Conservation (phyloP, 2,113 vertebrate species). For the Mus spicilegus region DNA sequence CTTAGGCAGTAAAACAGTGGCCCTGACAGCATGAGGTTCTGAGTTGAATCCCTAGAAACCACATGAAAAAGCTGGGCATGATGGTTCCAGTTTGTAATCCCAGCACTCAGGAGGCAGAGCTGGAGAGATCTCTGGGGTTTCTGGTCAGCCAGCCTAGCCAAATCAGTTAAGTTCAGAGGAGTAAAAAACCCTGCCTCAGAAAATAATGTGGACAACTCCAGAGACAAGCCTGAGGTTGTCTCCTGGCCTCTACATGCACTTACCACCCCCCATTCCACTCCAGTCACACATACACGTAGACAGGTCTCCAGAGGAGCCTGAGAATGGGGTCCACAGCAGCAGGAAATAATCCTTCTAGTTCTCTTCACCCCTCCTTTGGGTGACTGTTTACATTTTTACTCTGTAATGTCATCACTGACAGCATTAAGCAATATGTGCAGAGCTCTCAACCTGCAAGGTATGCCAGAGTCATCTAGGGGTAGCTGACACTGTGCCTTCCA, state of each 20-base stretch:
- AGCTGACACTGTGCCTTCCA: neutral
- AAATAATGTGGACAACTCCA: neutral
- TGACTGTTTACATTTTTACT: neutral
- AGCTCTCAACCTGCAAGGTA: neutral
- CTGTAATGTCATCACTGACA: constrained; percentile 4
- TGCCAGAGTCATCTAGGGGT: neutral
- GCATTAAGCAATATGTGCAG: neutral
- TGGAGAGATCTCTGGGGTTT: neutral
- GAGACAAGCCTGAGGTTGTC: neutral
- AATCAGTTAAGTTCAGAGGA: no score
- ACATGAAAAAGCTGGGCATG: neutral
- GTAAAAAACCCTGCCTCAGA: neutral
- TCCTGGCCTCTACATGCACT: neutral
- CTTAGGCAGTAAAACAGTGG: neutral
- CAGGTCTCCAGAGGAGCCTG: neutral
- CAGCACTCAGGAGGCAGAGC: neutral
- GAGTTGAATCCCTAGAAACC: neutral
- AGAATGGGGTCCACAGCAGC: neutral
- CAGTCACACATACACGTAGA: neutral
- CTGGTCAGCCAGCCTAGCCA: no score
- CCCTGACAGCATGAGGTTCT: neutral
- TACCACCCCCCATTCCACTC: neutral
- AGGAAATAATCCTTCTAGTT: neutral
- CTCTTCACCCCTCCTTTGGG: neutral
- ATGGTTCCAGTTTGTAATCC: neutral